Evolutionary conservation across 1,140 invertebrate genomes (phyloP), one percentile per base, ranked within the genome.

Genomic region (Carcinoscorpius rotundicauda): DNA sequence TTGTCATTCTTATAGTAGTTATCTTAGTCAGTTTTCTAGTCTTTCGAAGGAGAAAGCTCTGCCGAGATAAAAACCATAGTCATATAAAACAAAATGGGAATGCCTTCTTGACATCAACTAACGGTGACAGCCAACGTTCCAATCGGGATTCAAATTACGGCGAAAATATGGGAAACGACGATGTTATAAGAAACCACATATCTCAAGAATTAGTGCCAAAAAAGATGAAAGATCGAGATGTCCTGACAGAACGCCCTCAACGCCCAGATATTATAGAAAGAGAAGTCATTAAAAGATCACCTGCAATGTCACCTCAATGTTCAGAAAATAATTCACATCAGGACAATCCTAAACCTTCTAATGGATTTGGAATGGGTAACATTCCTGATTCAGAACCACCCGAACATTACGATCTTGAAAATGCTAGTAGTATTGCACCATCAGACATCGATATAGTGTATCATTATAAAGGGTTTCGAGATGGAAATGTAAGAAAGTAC

Each of bases 401-500:
- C 0, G 94, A 97, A 75, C 93, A 95, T 74, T 97, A 98, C 73
- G 94, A 98, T 76, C 78, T 98, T 62, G 94, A 98, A 77, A 97
- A 97, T 78, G 92, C 93, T 1, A 95, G 92, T 75, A 95, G 91
- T 0, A 97, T 98, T 69, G 95, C 95, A 1, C 93, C 95, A 0
- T 95, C 92, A 8, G 95, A 97, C 76, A 96, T 97, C 67, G 94
- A 97, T 73, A 91, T 97, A 66, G 91, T 95, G 3, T 94, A 94
- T 73, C 93, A 97, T 75, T 97, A 97, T 75, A 95, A 96, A 80
- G 91, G 77, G 52, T 93, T 69, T 88, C 89, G 78, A 77, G 90
- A 75, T 87, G 78, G 78, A n/a, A 89, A 91, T 10, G 83, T 66
- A 91, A 66, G 89, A 10, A 92, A 91, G 76, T 92, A 91, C 75